Base-by-base conservation (phyloP, 1,140 invertebrate genomes). In the Pseudachorutes palmiensis region DNA sequence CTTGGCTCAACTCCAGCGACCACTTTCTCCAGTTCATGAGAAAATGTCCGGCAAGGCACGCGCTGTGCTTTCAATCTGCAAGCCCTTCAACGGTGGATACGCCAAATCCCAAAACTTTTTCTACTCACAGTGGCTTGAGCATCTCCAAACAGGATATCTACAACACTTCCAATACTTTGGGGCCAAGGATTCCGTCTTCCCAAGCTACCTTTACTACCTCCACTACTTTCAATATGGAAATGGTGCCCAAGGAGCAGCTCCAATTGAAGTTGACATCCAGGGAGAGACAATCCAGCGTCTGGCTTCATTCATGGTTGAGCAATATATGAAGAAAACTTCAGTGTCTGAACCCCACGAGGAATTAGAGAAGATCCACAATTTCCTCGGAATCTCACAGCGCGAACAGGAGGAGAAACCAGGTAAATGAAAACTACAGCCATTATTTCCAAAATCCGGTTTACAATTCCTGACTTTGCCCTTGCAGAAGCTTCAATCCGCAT, bases 91-190 rank as follows among this genome's bases (percentile, higher is more conserved):
- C 14, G 22, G 51, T 30, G 69, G 72, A 16, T 45, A 61, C 16
- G 57, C 58, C 59, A 67, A 65, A 26, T 70, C 73, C 29, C 36
- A 62, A 59, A 75, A 75, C 63, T 30, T 71, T 19, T 67, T 74
- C 64, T 31, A 48, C 57, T 60, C 72, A 24, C 41, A 67, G 16
- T 48, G 64, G 26, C 29, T 66, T 30, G 51, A 45, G 16, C 45
- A 67, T 5, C 2, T 63, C 70, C 12, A 71, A 68, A 31, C 70
- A 32, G 68, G 72, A 66, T 67, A 57, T 32, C 59, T 65, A 48
- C 66, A 59, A 55, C 70, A 74, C n/a, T 22, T 65, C 3, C 59
- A 51, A 12, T 74, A 59, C 33, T 64, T 68, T 29, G 65, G 67
- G 30, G 62, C 68, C 16, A 62, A 59, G 3, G 72, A 74, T 58